phyloP scores from a whole-genome alignment of 2,113 vertebrate species.

The Nothocercus julius region DNA sequence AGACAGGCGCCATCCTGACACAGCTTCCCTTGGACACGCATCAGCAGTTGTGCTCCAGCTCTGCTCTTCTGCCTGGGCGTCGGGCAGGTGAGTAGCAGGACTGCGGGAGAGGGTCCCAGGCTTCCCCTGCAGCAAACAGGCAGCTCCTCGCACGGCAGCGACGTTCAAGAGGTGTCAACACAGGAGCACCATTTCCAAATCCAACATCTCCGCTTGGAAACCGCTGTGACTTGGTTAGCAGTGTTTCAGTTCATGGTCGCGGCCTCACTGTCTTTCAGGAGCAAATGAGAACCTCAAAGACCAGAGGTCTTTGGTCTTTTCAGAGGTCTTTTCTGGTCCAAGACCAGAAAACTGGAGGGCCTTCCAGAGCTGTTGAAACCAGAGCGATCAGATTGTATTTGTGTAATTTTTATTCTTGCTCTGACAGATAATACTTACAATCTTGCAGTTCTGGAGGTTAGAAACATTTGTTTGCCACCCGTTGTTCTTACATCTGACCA shows the following conservation, averaged over 20 bases:
- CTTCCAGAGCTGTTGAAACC: neutral
- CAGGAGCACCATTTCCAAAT: neutral
- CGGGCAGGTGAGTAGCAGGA: neutral
- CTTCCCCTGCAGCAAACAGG: neutral
- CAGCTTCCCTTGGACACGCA: no score
- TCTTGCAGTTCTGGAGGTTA: neutral
- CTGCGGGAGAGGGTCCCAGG: neutral
- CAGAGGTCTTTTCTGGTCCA: neutral
- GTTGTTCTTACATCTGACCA: neutral
- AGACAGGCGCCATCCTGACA: neutral
- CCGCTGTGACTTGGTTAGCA: neutral
- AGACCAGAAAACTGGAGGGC: neutral
- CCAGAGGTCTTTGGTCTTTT: neutral
- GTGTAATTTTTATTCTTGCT: neutral
- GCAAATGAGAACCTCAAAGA: neutral
- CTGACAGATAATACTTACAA: neutral
- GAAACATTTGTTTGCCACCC: neutral
- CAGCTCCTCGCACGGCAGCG: neutral
- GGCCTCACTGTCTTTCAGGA: neutral
- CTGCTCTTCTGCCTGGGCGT: neutral
- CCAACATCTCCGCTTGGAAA: neutral
- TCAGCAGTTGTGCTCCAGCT: neutral
- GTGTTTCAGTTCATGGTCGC: neutral
- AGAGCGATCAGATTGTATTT: neutral
- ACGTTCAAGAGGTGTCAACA: neutral